A percentile compares a stretch with the other conserved stretches of the same genome.
Conservation (phyloP, 2,113 vertebrate genomes). For the Ptychochromis oligacanthus region DNA sequence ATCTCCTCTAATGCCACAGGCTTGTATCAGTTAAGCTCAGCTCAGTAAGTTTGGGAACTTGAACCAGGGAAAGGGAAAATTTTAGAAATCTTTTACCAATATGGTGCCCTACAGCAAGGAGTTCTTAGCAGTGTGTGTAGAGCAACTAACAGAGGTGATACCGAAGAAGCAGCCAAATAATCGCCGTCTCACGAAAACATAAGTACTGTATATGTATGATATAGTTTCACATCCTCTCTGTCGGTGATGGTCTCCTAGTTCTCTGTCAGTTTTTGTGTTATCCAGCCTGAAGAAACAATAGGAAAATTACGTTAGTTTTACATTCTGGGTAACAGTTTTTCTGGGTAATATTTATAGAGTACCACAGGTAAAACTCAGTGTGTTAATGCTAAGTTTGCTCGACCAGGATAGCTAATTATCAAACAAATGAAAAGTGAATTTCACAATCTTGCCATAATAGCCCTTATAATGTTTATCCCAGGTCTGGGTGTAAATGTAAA, state of each 20-base stretch:
- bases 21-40: neutral
- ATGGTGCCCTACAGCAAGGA: neutral
- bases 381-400: neutral
- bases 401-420: neutral
- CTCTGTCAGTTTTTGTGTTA: neutral
- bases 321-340: neutral
- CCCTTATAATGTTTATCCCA: neutral
- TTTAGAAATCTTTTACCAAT: constrained; percentile 2
- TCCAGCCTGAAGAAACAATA: constrained; percentile 34
- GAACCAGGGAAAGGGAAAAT: neutral
- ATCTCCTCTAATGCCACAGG: neutral
- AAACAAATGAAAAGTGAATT: neutral
- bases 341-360: neutral
- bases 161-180: neutral
- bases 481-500: neutral
- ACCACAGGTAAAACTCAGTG: neutral
- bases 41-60: constrained; percentile 10
- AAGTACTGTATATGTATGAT: constrained; percentile 21
- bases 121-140: constrained; percentile 17
- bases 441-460: neutral
- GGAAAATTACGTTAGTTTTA: neutral
- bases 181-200: neutral
- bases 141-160: constrained; percentile 20
- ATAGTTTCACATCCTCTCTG: neutral
- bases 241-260: neutral